These are phyloP conservation scores for Mareca strepera DNA, from an alignment of 2,797 vertebrate genomes.

Conservation along the genomic window DNA sequence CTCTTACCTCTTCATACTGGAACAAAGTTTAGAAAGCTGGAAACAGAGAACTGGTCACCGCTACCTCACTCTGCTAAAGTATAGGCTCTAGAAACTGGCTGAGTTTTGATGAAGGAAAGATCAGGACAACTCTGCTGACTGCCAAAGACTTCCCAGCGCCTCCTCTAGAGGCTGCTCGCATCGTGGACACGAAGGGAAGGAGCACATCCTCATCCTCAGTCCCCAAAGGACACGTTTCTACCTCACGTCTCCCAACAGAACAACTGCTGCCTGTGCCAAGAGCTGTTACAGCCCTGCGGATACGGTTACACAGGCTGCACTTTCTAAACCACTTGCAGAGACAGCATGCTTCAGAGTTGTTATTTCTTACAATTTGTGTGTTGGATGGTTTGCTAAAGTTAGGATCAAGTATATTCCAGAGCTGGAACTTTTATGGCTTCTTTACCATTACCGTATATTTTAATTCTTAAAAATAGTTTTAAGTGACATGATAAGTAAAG, in stretches of 20 bases:
- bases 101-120: neutral
- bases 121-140: neutral
- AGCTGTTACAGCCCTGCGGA: conserved; percentile 2
- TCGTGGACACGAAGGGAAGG: neutral
- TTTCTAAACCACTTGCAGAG: conserved; percentile 56
- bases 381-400: conserved; percentile 58
- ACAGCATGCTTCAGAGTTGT: conserved; percentile 11
- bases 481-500: conserved; percentile 65
- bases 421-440: conserved; percentile 41
- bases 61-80: neutral
- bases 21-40: neutral
- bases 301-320: conserved; percentile 11
- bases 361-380: conserved; percentile 59
- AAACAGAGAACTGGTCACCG: neutral
- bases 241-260: conserved; percentile 3
- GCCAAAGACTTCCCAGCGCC: neutral
- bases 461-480: conserved; percentile 69
- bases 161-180: neutral
- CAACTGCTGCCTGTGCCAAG: neutral
- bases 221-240: neutral
- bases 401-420: conserved; percentile 56
- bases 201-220: neutral
- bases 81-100: neutral
- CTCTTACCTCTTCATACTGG: neutral
- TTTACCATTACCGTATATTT: conserved; percentile 61